phyloP scores from a whole-genome alignment of 2,797 vertebrate genomes.

The Brachyrhaphis roseni region DNA sequence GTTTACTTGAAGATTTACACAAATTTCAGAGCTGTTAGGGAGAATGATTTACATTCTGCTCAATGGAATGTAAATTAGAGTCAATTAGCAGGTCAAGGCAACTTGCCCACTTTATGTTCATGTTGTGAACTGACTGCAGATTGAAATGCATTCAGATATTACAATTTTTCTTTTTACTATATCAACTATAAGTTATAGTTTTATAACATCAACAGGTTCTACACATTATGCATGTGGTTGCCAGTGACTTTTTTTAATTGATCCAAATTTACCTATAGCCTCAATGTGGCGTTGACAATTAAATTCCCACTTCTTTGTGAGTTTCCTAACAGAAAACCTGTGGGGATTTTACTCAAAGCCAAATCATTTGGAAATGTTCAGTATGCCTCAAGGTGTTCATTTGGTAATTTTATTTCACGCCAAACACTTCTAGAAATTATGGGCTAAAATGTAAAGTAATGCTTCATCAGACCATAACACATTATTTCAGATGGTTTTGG shows the following conservation, averaged over 20 bases:
- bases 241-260: neutral
- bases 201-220: neutral
- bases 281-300: neutral
- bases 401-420: neutral
- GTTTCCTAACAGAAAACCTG: neutral
- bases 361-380: neutral
- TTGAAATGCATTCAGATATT: constrained; percentile 29
- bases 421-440: neutral
- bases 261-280: neutral
- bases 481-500: neutral
- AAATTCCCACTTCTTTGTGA: neutral
- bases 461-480: neutral
- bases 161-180: constrained; percentile 3
- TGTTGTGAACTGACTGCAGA: constrained; percentile 22
- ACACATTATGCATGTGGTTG: neutral
- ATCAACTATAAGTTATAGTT: neutral
- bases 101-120: constrained; percentile 14
- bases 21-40: constrained; percentile 11
- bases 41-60: constrained; percentile 32
- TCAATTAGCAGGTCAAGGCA: constrained; percentile 11
- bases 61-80: constrained; percentile 31
- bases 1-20: constrained; percentile 12
- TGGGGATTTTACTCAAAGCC: neutral
- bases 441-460: neutral
- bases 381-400: neutral